These are phyloP conservation scores for Ligdia adustata DNA, from an alignment of 2,888 invertebrate species.

Conservation along the genomic window DNA sequence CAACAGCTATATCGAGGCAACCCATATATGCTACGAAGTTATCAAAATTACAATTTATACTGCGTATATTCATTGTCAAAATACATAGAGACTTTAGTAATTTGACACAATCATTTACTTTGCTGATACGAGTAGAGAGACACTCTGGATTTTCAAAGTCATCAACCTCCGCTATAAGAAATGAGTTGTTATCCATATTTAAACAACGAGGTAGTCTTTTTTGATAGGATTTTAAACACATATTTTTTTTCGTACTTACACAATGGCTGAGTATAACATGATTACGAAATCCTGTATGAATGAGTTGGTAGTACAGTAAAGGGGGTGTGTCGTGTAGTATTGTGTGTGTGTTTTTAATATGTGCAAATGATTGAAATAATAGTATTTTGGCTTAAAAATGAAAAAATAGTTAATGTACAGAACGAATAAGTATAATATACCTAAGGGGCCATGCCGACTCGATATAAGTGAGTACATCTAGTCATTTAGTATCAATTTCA, in stretches of 20 bases:
- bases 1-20: background rate
- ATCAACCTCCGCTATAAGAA: background rate
- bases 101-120: background rate
- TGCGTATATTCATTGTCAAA: conserved; percentile 1
- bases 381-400: too few relatives aligned
- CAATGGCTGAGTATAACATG: too few relatives aligned
- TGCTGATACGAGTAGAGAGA: background rate
- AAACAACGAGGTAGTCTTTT: background rate
- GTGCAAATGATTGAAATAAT: too few relatives aligned
- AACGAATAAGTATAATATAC: too few relatives aligned
- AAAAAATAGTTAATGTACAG: too few relatives aligned
- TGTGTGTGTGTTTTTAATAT: too few relatives aligned
- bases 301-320: too few relatives aligned
- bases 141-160: background rate
- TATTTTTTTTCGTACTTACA: background rate
- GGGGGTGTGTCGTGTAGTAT: too few relatives aligned
- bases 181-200: background rate
- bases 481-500: too few relatives aligned
- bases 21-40: background rate
- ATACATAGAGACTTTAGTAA: background rate
- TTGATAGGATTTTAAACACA: background rate
- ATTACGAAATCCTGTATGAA: too few relatives aligned
- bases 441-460: too few relatives aligned
- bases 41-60: conserved; percentile 3
- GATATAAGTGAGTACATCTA: too few relatives aligned